phyloP scores from a whole-genome alignment of 2,888 invertebrate species.

The Gortyna flavago region DNA sequence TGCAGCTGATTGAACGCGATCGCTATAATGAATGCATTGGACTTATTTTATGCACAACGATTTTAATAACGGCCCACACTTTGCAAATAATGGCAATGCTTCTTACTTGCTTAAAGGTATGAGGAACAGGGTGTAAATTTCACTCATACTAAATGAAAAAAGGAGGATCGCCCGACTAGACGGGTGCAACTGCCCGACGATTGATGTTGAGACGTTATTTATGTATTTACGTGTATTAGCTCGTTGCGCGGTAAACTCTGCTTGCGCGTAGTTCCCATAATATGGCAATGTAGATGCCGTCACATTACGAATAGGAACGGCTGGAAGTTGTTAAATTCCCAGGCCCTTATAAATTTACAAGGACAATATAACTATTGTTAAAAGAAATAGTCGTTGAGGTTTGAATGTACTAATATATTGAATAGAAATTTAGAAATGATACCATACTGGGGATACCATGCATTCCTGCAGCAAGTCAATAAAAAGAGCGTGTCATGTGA shows the following conservation, averaged over 20 bases:
- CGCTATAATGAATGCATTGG: neutral
- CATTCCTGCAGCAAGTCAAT: neutral
- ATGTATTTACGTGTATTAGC: no score
- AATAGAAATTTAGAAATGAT: neutral
- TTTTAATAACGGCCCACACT: neutral
- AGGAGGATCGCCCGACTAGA: no score
- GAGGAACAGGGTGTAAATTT: neutral
- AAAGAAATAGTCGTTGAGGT: no score
- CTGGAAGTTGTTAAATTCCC: neutral
- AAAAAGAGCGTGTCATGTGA: neutral
- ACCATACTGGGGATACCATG: no score
- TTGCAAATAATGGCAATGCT: neutral
- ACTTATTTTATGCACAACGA: neutral
- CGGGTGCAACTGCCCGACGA: neutral
- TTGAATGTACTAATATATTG: neutral
- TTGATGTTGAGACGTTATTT: neutral
- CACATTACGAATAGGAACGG: neutral
- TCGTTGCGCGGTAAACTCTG: no score
- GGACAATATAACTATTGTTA: no score
- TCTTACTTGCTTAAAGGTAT: neutral
- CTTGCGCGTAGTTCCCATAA: neutral
- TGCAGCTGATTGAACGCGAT: neutral
- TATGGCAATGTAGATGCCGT: neutral
- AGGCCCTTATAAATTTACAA: neutral
- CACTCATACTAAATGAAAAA: neutral